Evolutionary conservation across 2,797 vertebrate genomes (phyloP), one percentile per base, ranked within the genome.

Genomic region (Cygnus olor): DNA sequence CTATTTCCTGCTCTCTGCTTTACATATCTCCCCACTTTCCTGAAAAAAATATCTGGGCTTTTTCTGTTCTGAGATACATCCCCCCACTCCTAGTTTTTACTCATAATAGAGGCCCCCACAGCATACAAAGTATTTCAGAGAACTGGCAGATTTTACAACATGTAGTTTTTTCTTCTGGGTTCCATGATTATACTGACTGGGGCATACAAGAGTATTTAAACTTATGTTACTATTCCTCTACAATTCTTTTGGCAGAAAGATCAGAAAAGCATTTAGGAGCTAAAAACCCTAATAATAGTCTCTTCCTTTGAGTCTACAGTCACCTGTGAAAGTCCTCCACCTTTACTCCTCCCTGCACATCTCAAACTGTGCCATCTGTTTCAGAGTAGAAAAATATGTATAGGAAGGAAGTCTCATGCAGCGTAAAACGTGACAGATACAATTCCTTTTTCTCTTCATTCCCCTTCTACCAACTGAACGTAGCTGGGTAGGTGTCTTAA

Each of bases 361-460:
- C 58, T 66, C 76, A 57, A 78, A 28, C 40, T 0, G 0, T 12
- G 5, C n/a, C 27, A 40, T 32, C 63, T 82, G 51, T 10, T 60
- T 40, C 61, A 78, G 65, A 74, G 49, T 7, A 57, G n/a, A 85
- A 89, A 87, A 44, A 60, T n/a, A 22, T 0, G 0, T 4, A 16
- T 1, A 64, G 61, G 27, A 78, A 68, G 34, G 36, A 66, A 77
- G 11, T 5, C 25, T 80, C 42, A 53, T 21, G 22, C 51, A 80
- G 38, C 13, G 77, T 28, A 18, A 89, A 88, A 65, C 1, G 0
- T 36, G 65, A 54, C 38, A 4, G 1, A 9, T 7, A 19, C 0
- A 0, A 78, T 49, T 82, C 47, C 20, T 27, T 85, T 60, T 47
- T 22, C 32, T 18, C 53, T 68, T 87, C 47, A 12, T 9, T 73